Evolutionary conservation across 1,140 invertebrate species (phyloP), one percentile per base, ranked within the genome.

Genomic region (Drosophila trapezifrons): DNA sequence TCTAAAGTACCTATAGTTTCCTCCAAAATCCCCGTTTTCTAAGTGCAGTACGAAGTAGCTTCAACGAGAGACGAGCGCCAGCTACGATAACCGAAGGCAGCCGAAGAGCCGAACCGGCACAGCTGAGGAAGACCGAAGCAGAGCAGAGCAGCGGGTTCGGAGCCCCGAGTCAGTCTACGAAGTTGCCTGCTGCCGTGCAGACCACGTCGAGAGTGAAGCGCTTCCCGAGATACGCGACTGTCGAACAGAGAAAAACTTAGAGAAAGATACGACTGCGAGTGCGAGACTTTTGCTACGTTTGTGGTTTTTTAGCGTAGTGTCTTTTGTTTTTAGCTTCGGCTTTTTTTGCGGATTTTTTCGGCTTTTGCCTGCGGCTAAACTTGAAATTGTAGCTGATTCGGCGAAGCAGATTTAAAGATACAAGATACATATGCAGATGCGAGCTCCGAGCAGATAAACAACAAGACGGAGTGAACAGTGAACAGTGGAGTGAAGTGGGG

Each of bases 301-400:
- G 74, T 78, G 47, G 55, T 63, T 75, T 79, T 32, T 54, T 37
- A 13, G 51, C 52, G 54, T 57, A 73, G 60, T 63, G 70, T 84
- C 80, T 89, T 87, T 87, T 80, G 80, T 80, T 83, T 78, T 80
- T 54, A 43, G 40, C 55, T 76, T 71, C 45, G 62, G 38, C 32
- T 45, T 63, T 45, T 38, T 76, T 76, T 78, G 49, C 29, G 65
- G 57, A 43, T 37, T 37, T 54, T 54, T 75, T 55, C 35, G 65
- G 64, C 52, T 37, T 37, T 35, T 47, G 54, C 60, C 67, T 60
- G 70, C 80, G 63, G 75, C 80, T 84, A 90, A 90, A 90, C 87
- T 90, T 90, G 87, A 90, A 90, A 87, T 83, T 80, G 54, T 84
- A 86, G 87, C 87, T 90, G 87, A 90, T 83, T 90, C 80, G 76